Conservation (phyloP, 2,113 vertebrate species). For the Amphiprion ocellaris region DNA sequence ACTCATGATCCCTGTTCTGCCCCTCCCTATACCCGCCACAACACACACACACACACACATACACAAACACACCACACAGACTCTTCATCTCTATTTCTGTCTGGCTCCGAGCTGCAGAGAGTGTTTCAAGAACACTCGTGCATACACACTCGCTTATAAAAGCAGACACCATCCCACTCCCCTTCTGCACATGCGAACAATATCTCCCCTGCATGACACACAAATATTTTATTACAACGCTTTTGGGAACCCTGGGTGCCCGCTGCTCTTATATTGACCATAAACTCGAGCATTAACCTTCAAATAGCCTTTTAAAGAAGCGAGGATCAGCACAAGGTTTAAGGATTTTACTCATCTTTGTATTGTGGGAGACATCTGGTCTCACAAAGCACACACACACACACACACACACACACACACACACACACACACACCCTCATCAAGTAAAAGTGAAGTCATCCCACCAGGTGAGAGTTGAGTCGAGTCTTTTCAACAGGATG, state of each 20-base stretch:
- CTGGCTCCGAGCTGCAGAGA: not conserved
- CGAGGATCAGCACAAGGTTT: slow-evolving; percentile 28
- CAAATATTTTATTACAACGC: slow-evolving; percentile 21
- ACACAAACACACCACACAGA: slow-evolving; percentile 29
- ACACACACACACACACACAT: slow-evolving; percentile 72
- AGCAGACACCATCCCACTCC: not conserved
- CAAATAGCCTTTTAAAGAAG: slow-evolving; percentile 22
- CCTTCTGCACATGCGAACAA: not conserved
- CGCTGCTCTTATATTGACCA: slow-evolving; percentile 32
- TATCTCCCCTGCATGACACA: not conserved
- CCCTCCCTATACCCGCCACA: slow-evolving; percentile 85
- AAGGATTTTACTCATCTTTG: slow-evolving; percentile 26
- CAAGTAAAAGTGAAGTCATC: slow-evolving; percentile 91
- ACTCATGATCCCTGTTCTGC: slow-evolving; percentile 93
- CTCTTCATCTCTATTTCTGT: slow-evolving; percentile 37
- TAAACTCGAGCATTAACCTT: slow-evolving; percentile 51
- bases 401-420: slow-evolving; percentile 21
- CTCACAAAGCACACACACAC: not conserved
- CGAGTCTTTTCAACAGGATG: slow-evolving; percentile 90
- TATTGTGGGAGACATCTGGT: slow-evolving; percentile 21
- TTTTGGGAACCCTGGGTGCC: slow-evolving; percentile 12
- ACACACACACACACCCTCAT: slow-evolving; percentile 2
- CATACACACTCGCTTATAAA: not conserved
- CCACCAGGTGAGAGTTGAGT: slow-evolving; percentile 92
- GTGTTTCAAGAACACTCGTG: slow-evolving; percentile 9